These are phyloP conservation scores for Synodontis membranacea DNA, from an alignment of 2,113 vertebrate genomes.

Conservation along the genomic window DNA sequence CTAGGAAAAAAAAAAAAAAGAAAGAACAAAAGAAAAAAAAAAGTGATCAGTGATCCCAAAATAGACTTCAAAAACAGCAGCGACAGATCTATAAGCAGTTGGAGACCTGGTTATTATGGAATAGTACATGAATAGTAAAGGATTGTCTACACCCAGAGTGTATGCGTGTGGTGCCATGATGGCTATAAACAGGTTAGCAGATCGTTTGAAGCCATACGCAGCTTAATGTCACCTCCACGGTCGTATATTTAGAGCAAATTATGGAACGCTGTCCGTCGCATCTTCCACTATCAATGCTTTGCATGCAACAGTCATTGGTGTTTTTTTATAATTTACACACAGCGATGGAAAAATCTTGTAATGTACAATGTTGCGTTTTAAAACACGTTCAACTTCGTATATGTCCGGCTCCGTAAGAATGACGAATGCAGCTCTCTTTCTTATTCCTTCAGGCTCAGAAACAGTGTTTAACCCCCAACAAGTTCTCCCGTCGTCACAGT, in stretches of 20 bases:
- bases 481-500: conserved; percentile 56
- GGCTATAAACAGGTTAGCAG: conserved; percentile 65
- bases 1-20: conserved; percentile 58
- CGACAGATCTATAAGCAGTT: conserved; percentile 69
- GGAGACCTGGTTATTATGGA: conserved; percentile 52
- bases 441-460: conserved; percentile 58
- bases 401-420: not conserved
- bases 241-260: conserved; percentile 7
- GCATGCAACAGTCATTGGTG: conserved; percentile 57
- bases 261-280: conserved; percentile 2
- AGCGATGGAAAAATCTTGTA: not conserved
- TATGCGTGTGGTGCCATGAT: conserved; percentile 51
- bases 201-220: conserved; percentile 54
- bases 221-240: conserved; percentile 18
- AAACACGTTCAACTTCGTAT: conserved; percentile 13
- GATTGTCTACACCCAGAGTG: conserved; percentile 66
- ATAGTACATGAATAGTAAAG: conserved; percentile 36
- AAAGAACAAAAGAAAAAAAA: conserved; percentile 48
- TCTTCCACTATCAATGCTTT: conserved; percentile 45
- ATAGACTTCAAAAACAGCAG: conserved; percentile 70
- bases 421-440: not conserved
- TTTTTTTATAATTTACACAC: conserved; percentile 42
- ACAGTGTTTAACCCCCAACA: conserved; percentile 54
- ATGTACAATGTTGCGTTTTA: conserved; percentile 13
- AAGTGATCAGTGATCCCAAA: conserved; percentile 70